Percentiles rank a stretch among this genome's conserved stretches.
These are phyloP conservation scores for Eristalis pertinax DNA, from an alignment of 2,888 invertebrate genomes.

Conservation along the genomic window DNA sequence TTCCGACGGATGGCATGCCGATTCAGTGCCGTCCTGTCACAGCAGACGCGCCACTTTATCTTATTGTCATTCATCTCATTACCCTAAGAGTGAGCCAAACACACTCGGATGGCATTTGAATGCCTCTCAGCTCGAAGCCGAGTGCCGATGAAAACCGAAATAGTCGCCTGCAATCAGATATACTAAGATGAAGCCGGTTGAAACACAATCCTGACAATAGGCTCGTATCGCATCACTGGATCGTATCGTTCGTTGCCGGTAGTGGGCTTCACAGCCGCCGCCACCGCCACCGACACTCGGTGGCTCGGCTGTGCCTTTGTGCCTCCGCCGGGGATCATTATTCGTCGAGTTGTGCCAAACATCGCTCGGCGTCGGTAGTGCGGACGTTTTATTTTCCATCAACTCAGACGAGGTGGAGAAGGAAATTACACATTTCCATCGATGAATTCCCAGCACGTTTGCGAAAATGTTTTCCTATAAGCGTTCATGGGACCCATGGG, in stretches of 20 bases:
- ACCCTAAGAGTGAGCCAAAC: slow-evolving; percentile 31
- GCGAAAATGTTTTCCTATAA: slow-evolving; percentile 69
- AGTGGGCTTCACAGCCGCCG: slow-evolving; percentile 7
- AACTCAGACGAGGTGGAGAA: slow-evolving; percentile 24
- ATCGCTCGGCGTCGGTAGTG: slow-evolving; percentile 26
- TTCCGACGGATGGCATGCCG: neutral
- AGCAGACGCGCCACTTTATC: slow-evolving; percentile 8
- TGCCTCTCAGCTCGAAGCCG: neutral
- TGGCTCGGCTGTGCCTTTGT: slow-evolving; percentile 8
- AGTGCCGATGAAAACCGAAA: neutral
- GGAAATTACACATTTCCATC: slow-evolving; percentile 65
- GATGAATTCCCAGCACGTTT: slow-evolving; percentile 71
- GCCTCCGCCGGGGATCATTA: slow-evolving; percentile 62
- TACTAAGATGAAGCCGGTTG: slow-evolving; percentile 35
- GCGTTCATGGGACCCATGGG: slow-evolving; percentile 69
- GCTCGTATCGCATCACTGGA: slow-evolving; percentile 40
- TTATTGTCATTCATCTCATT: slow-evolving; percentile 37
- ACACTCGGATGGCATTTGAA: slow-evolving; percentile 50
- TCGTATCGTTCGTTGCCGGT: neutral
- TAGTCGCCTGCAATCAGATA: slow-evolving; percentile 59
- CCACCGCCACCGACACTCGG: slow-evolving; percentile 18
- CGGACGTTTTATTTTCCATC: slow-evolving; percentile 57
- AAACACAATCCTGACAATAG: slow-evolving; percentile 49
- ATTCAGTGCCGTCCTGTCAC: neutral
- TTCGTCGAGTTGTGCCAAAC: slow-evolving; percentile 55